Percentiles rank a stretch among this genome's conserved stretches.
These are phyloP conservation scores for Leptinotarsa defecta DNA, from an alignment of 1,140 invertebrate genomes.

Conservation along the genomic window DNA sequence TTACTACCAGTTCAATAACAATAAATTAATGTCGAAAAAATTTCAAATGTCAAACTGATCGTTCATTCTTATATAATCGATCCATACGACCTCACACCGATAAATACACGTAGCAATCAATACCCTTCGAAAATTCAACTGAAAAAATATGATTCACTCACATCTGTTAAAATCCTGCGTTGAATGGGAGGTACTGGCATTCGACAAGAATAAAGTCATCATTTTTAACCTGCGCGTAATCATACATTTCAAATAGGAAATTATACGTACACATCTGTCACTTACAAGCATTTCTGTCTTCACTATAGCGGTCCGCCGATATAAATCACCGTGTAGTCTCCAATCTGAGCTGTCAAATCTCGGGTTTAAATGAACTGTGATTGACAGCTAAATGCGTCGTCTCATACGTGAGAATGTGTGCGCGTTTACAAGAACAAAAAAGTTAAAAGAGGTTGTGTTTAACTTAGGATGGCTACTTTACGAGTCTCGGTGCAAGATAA, in stretches of 20 bases:
- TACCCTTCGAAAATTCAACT: background rate
- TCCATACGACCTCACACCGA: background rate
- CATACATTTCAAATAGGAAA: slow-evolving; percentile 46
- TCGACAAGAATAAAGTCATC: slow-evolving; percentile 46
- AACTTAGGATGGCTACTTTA: background rate
- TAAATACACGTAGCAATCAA: background rate
- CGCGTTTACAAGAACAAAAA: background rate
- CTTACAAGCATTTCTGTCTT: slow-evolving; percentile 51
- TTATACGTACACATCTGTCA: slow-evolving; percentile 50
- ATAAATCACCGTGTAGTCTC: slow-evolving; percentile 50
- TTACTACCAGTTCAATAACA: too few relatives aligned
- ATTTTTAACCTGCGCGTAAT: slow-evolving; percentile 47
- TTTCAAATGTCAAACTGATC: too few relatives aligned
- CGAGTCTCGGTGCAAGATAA: too few relatives aligned
- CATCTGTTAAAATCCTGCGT: background rate
- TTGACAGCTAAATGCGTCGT: slow-evolving; percentile 53
- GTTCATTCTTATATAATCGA: background rate
- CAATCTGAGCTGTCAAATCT: slow-evolving; percentile 52
- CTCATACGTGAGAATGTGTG: slow-evolving; percentile 29
- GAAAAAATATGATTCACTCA: background rate
- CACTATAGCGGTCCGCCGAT: slow-evolving; percentile 42
- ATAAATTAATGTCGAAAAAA: too few relatives aligned
- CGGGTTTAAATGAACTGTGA: slow-evolving; percentile 52
- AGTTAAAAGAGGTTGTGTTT: slow-evolving; percentile 2
- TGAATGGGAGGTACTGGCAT: slow-evolving; percentile 1